Conservation (phyloP, 2,888 invertebrate species). For the Tyria jacobaeae region DNA sequence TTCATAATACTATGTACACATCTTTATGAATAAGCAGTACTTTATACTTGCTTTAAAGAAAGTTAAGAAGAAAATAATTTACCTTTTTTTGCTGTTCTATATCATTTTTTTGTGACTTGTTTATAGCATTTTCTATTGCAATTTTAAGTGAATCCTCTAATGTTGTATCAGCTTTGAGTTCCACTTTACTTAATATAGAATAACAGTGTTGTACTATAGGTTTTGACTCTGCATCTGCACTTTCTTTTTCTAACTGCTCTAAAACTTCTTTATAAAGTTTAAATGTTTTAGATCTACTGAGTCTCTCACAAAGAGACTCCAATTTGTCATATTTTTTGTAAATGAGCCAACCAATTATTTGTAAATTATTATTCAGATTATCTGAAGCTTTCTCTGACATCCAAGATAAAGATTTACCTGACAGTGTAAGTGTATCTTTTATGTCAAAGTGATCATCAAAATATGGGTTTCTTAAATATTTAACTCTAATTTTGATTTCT, state of each 20-base stretch:
- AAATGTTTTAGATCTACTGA: slow-evolving; percentile 56
- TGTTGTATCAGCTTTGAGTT: slow-evolving; percentile 46
- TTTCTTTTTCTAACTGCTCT: slow-evolving; percentile 62
- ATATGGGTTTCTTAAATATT: slow-evolving; percentile 92
- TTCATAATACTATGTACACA: neutral
- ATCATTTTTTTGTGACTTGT: slow-evolving; percentile 85
- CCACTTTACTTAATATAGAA: slow-evolving; percentile 54
- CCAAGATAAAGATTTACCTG: slow-evolving; percentile 93
- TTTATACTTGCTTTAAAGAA: neutral
- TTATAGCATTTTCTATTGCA: slow-evolving; percentile 84
- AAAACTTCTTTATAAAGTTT: slow-evolving; percentile 70
- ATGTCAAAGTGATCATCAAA: slow-evolving; percentile 97
- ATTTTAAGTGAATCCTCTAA: slow-evolving; percentile 81
- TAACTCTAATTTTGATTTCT: slow-evolving; percentile 91
- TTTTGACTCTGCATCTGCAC: slow-evolving; percentile 54
- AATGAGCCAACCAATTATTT: slow-evolving; percentile 89
- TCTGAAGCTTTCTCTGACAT: slow-evolving; percentile 84
- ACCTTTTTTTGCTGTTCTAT: slow-evolving; percentile 86
- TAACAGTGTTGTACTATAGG: slow-evolving; percentile 59
- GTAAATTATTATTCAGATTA: slow-evolving; percentile 84
- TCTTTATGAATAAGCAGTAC: neutral
- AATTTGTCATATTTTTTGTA: slow-evolving; percentile 89
- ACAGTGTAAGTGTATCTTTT: slow-evolving; percentile 88
- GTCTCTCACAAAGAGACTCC: slow-evolving; percentile 55
- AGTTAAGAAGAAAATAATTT: slow-evolving; percentile 9